A percentile compares a stretch with the other conserved stretches of the same genome.
Evolutionary conservation across 2,888 invertebrate genomes (phyloP).

Genomic region (Polyommatus icarus): DNA sequence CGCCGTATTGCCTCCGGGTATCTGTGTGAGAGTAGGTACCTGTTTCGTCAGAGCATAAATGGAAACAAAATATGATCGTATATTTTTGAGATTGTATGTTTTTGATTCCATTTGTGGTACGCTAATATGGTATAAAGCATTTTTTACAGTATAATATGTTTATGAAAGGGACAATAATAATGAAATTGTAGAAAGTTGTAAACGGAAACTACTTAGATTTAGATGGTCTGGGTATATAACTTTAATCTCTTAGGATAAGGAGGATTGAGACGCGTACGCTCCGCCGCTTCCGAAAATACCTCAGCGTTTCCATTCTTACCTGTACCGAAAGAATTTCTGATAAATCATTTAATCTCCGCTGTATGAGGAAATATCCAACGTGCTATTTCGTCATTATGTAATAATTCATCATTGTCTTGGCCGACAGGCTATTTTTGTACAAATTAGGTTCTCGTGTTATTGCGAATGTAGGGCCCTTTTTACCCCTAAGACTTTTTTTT

Average conservation of each 20-base stretch:
- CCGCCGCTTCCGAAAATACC: conserved; percentile 4
- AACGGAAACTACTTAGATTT: not conserved
- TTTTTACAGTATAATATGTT: too few species aligned
- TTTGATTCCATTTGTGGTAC: too few species aligned
- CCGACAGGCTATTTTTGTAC: not conserved
- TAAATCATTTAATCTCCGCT: conserved; percentile 10
- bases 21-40: too few species aligned
- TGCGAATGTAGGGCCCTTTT: too few species aligned
- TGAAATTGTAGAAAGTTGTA: not conserved
- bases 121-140: not conserved
- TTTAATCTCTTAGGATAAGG: conserved; percentile 12
- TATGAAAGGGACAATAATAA: not conserved
- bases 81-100: not conserved
- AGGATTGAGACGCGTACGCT: conserved; percentile 20
- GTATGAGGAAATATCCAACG: not conserved
- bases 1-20: not conserved
- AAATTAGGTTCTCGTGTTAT: too few species aligned
- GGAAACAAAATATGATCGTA: not conserved
- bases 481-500: too few species aligned
- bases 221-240: conserved; percentile 1
- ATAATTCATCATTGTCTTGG: not conserved
- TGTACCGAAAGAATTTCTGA: conserved; percentile 3
- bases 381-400: not conserved
- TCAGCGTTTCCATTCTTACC: conserved; percentile 18
- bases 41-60: not conserved